Conservation (phyloP, 2,888 invertebrate species). For the Trichacis sp. region DNA sequence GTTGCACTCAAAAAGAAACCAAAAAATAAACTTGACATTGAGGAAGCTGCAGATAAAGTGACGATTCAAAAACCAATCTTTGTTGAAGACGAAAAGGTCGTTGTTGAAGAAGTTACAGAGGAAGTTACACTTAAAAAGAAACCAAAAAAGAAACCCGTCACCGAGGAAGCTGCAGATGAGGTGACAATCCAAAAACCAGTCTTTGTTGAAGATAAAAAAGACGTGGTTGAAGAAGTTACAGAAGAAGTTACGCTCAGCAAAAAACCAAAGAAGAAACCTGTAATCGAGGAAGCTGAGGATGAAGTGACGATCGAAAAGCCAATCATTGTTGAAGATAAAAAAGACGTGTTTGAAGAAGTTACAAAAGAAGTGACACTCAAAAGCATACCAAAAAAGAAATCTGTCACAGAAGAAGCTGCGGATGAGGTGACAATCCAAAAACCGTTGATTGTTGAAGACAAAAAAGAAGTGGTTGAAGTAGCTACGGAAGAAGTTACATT, state of each 20-base stretch:
- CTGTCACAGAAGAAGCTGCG: conserved; percentile 22
- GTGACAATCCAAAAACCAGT: conserved; percentile 26
- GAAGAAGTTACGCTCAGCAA: conserved; percentile 71
- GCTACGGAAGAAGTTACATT: conserved; percentile 44
- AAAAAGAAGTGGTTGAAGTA: conserved; percentile 28
- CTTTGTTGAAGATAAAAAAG: conserved; percentile 14
- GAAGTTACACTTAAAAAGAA: conserved; percentile 49
- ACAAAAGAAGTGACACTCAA: conserved; percentile 46
- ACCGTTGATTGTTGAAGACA: conserved; percentile 4
- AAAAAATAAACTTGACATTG: conserved; percentile 63
- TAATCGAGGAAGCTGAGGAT: conserved; percentile 74
- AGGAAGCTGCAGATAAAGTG: conserved; percentile 76
- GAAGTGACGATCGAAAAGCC: conserved; percentile 58
- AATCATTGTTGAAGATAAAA: conserved; percentile 59
- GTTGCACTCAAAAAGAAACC: conserved; percentile 71
- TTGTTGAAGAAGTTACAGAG: conserved; percentile 52
- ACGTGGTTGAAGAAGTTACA: conserved; percentile 54
- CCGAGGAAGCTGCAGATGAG: conserved; percentile 55
- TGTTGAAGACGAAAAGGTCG: conserved; percentile 35
- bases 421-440: not conserved
- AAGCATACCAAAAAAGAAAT: conserved; percentile 12
- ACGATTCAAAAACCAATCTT: conserved; percentile 80
- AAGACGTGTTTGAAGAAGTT: conserved; percentile 62
- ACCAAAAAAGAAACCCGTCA: conserved; percentile 46
- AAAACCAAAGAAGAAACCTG: conserved; percentile 75